These are phyloP conservation scores for Ramazzottius varieornatus DNA, from an alignment of 2,888 invertebrate species.

Conservation along the genomic window DNA sequence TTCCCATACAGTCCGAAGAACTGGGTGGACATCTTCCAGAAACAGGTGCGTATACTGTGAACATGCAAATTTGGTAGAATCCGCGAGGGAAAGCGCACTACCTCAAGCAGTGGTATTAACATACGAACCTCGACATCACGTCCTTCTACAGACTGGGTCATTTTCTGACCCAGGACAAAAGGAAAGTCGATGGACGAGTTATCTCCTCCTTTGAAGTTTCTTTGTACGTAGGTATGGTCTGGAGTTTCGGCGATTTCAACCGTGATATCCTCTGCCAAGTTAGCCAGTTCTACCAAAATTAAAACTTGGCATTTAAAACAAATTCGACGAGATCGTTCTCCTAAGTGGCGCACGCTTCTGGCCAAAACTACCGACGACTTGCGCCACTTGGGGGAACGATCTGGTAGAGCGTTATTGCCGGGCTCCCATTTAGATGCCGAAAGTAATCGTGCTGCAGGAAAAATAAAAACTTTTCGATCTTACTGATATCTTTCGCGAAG, in stretches of 20 bases:
- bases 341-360: too few relatives aligned
- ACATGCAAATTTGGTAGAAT: too few relatives aligned
- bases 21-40: background rate
- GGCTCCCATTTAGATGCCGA: too few relatives aligned
- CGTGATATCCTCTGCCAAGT: background rate
- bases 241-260: background rate
- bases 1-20: background rate
- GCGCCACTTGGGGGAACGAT: too few relatives aligned
- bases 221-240: background rate
- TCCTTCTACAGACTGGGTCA: background rate
- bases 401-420: too few relatives aligned
- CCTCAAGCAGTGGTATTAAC: too few relatives aligned
- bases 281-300: background rate
- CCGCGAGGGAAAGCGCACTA: too few relatives aligned
- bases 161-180: background rate
- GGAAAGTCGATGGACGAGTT: background rate
- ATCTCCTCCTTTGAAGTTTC: background rate
- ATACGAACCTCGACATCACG: background rate
- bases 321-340: too few relatives aligned
- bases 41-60: background rate
- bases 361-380: background rate
- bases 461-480: too few relatives aligned
- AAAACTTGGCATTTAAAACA: too few relatives aligned
- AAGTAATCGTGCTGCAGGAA: too few relatives aligned
- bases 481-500: background rate